Evolutionary conservation across 2,797 vertebrate species (phyloP).

Genomic region (Pelochelys cantorii): DNA sequence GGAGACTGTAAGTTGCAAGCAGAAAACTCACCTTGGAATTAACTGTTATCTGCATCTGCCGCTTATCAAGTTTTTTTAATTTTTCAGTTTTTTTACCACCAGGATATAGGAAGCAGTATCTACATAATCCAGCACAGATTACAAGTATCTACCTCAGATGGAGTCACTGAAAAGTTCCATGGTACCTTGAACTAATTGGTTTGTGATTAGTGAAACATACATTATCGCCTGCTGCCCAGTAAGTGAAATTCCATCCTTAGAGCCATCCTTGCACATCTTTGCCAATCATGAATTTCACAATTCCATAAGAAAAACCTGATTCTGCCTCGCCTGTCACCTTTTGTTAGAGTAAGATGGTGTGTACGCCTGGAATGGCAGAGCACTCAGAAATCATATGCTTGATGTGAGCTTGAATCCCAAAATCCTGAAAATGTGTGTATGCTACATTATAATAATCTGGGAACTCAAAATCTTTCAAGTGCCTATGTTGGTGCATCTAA

Average conservation of each 20-base stretch:
- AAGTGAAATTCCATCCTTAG: not conserved
- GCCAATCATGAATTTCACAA: not conserved
- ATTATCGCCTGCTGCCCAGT: not conserved
- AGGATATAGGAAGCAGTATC: constrained; percentile 25
- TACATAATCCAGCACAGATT: not conserved
- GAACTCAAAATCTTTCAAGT: not conserved
- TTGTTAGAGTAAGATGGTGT: not conserved
- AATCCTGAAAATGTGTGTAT: not conserved
- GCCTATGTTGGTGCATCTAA: not conserved
- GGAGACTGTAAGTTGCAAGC: constrained; percentile 4
- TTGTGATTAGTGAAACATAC: rapidly evolving
- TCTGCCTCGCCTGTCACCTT: constrained; percentile 15
- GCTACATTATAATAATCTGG: not conserved
- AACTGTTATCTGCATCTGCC: constrained; percentile 24
- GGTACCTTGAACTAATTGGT: constrained; percentile 19
- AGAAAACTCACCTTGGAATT: constrained; percentile 51
- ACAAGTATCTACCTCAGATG: not conserved
- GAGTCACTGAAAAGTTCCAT: constrained; percentile 4
- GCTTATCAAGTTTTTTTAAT: constrained; percentile 49
- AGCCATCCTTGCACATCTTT: not conserved
- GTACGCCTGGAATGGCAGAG: not conserved
- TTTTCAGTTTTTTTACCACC: constrained; percentile 35
- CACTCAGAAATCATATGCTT: not conserved
- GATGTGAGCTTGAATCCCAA: not conserved
- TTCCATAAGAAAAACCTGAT: not conserved